Evolutionary conservation across 2,888 invertebrate species (phyloP), one percentile per base, ranked within the genome.

Genomic region (Diaprepes abbreviatus): DNA sequence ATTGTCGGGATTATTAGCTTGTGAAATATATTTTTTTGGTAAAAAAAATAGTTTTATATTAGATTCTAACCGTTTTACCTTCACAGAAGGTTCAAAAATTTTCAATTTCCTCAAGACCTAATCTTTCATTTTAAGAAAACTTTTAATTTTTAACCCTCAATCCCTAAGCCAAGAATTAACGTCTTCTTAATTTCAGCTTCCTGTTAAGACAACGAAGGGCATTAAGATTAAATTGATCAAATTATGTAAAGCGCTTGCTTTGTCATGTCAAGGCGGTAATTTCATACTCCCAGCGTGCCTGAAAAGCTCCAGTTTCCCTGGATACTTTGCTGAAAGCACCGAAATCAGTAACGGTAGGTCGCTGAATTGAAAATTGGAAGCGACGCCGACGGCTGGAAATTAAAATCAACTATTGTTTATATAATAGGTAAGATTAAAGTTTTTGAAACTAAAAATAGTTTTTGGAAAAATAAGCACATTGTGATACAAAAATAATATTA

Each of bases 271-370:
- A 74, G 65, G 64, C 43, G 36, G 82, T 81, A 83, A 82, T 77
- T 78, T 74, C 79, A 82, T 82, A 83, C 79, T 81, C 82, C 82
- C 82, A 66, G 70, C 72, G 80, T 79, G 55, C 55, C 48, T 43
- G 33, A 54, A 79, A 78, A 79, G 78, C 71, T 73, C 78, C 70
- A 78, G 81, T 81, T 81, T 82, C 81, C 75, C 62, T 36, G 62
- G 58, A 55, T 55, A 55, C 36, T 55, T 24, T 21, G 40, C 10
- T 17, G 40, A 45, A 55, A 67, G 67, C 67, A 55, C 67, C 35
- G 60, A 66, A 66, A 66, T 66, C 66, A 66, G 66, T 59, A 60
- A 59, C 45, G 33, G 33, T 40, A 17, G 50, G 38, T 14, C 48
- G 50, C 14, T 50, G 48, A 50, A 50, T 50, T 7, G 48, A 12